Percentiles rank a stretch among this genome's conserved stretches.
These are phyloP conservation scores for Ondatra zibethicus DNA, from an alignment of 2,113 vertebrate genomes.

Conservation along the genomic window DNA sequence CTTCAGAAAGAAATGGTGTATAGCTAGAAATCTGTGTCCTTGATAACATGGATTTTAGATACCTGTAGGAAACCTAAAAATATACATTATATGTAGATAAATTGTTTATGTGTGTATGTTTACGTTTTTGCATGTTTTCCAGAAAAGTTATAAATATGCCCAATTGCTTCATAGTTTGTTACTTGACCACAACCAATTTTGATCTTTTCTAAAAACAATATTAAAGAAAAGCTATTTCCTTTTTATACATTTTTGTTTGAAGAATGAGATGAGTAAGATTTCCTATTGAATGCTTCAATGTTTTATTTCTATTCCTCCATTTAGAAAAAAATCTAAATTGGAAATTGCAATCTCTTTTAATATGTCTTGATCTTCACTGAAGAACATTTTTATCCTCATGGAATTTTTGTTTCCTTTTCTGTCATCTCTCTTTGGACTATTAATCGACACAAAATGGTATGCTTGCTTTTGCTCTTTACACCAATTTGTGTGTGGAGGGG, in stretches of 20 bases:
- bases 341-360: conserved; percentile 42
- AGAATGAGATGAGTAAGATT: not conserved
- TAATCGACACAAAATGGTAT: conserved; percentile 39
- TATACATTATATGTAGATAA: not conserved
- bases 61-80: not conserved
- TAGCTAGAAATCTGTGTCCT: not conserved
- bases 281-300: not conserved
- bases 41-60: not conserved
- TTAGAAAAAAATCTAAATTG: conserved; percentile 30
- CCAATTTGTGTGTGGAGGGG: not conserved
- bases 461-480: conserved; percentile 14
- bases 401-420: conserved; percentile 31
- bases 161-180: not conserved
- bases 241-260: conserved; percentile 28
- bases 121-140: not conserved
- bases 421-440: conserved; percentile 2
- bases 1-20: not conserved
- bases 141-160: not conserved
- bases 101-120: not conserved
- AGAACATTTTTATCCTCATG: conserved; percentile 35
- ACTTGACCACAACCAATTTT: not conserved
- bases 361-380: conserved; percentile 13
- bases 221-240: not conserved
- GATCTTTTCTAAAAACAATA: not conserved
- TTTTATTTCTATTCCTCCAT: conserved; percentile 15